A percentile compares a stretch with the other conserved stretches of the same genome.
Conservation (phyloP, 2,797 vertebrate species). For the Podarcis lilfordi region DNA sequence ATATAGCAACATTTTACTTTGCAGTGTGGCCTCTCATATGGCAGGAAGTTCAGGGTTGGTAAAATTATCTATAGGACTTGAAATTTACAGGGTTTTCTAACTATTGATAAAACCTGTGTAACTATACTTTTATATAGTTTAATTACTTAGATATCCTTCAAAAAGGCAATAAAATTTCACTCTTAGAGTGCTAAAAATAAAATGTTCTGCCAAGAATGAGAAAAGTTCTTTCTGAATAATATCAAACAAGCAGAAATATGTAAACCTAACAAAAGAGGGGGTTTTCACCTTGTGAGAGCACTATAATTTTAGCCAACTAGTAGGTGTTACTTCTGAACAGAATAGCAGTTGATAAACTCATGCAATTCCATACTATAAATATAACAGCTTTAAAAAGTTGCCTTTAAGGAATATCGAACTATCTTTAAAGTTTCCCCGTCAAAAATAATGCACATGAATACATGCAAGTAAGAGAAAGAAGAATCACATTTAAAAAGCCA, state of each 20-base stretch:
- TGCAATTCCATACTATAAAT: slow-evolving; percentile 61
- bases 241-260: slow-evolving; percentile 75
- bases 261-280: slow-evolving; percentile 70
- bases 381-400: slow-evolving; percentile 65
- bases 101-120: slow-evolving; percentile 37
- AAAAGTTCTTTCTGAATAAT: slow-evolving; percentile 66
- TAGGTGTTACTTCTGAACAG: slow-evolving; percentile 74
- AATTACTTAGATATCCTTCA: slow-evolving; percentile 46
- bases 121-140: slow-evolving; percentile 20
- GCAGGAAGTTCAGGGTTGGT: neutral
- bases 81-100: neutral
- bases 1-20: neutral
- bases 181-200: slow-evolving; percentile 54
- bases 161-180: slow-evolving; percentile 58
- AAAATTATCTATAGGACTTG: neutral
- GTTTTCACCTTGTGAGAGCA: slow-evolving; percentile 65
- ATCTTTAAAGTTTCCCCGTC: slow-evolving; percentile 21
- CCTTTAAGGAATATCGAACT: slow-evolving; percentile 58
- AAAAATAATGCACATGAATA: slow-evolving; percentile 47
- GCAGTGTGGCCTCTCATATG: neutral
- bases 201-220: slow-evolving; percentile 60
- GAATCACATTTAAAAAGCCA: neutral
- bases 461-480: slow-evolving; percentile 54
- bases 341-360: slow-evolving; percentile 71
- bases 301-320: slow-evolving; percentile 79